Base-by-base conservation (phyloP, 2,888 invertebrate species). In the Parnassius apollo region DNA sequence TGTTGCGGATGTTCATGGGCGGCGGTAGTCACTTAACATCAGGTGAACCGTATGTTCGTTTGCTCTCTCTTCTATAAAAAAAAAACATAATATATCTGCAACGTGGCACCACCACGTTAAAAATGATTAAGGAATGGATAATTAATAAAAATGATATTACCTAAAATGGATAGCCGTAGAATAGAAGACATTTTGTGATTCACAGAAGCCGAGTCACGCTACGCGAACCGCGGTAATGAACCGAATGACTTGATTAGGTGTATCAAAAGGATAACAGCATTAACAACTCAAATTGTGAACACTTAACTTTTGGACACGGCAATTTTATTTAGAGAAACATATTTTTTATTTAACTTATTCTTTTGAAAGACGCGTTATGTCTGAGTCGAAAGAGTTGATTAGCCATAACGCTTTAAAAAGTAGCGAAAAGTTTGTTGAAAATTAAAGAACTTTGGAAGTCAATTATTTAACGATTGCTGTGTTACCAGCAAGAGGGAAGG, bases 201-300 rank as follows among this genome's bases (percentile, higher is more conserved):
- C 42, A 45, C 59, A 60, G 60, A 46, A 59, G 59, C 49, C 56
- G 42, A 64, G 64, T 64, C 57, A 64, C 71, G 73, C 72, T 69
- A 65, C 65, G 62, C 57, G 72, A 71, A 73, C 75, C 72, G 73
- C 72, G 75, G 76, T 81, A 85, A 86, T 84, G 80, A 80, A 81
- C 77, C 76, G 80, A 83, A 80, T 82, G 78, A 80, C 75, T 80
- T 82, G 81, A 85, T 85, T 81, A 74, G 68, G 66, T 72, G 80
- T 69, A 72, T 71, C 70, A 69, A 75, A 72, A 75, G 74, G 76
- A 82, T 77, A 76, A 76, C 74, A 71, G 66, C 74, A 70, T 72
- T 73, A 69, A 71, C 66, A 69, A 59, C 65, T 66, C 65, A 75
- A 60, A 59, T 69, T 64, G 71, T 72, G 64, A 65, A 50, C 48